Percentiles rank a stretch among this genome's conserved stretches.
Conservation (phyloP, 2,888 invertebrate species). For the Lasioglossum lativentre region DNA sequence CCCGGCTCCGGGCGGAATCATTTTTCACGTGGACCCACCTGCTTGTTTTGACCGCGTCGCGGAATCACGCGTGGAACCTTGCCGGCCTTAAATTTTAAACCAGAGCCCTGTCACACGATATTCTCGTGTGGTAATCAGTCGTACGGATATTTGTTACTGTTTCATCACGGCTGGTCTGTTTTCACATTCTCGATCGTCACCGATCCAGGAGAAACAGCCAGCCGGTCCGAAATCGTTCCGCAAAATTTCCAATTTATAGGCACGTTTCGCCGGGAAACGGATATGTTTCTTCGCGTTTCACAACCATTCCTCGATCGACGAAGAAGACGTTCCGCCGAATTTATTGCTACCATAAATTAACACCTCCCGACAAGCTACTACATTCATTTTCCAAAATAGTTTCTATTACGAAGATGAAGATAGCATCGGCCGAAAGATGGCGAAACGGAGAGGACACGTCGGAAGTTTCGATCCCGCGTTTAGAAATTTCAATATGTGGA, state of each 20-base stretch:
- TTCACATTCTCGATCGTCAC: neutral
- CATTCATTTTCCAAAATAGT: neutral
- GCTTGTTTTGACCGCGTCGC: neutral
- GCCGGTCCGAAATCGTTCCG: neutral
- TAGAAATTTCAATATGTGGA: neutral
- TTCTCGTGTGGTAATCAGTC: neutral
- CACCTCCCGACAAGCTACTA: neutral
- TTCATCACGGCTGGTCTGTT: neutral
- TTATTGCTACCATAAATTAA: neutral
- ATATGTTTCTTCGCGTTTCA: neutral
- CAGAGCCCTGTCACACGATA: neutral
- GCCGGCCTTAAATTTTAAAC: neutral
- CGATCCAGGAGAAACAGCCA: constrained; percentile 13
- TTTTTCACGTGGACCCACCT: neutral
- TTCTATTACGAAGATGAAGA: neutral
- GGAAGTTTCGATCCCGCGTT: neutral
- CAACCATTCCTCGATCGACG: neutral
- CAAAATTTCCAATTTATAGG: neutral
- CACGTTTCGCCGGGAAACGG: neutral
- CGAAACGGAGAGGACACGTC: neutral
- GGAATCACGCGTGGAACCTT: neutral
- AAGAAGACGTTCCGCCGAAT: neutral
- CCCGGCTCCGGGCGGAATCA: neutral
- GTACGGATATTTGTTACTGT: constrained; percentile 3
- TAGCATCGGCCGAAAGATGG: neutral